A percentile compares a stretch with the other conserved stretches of the same genome.
Evolutionary conservation across 1,140 invertebrate species (phyloP).

Genomic region (Ceratosolen solmsi): DNA sequence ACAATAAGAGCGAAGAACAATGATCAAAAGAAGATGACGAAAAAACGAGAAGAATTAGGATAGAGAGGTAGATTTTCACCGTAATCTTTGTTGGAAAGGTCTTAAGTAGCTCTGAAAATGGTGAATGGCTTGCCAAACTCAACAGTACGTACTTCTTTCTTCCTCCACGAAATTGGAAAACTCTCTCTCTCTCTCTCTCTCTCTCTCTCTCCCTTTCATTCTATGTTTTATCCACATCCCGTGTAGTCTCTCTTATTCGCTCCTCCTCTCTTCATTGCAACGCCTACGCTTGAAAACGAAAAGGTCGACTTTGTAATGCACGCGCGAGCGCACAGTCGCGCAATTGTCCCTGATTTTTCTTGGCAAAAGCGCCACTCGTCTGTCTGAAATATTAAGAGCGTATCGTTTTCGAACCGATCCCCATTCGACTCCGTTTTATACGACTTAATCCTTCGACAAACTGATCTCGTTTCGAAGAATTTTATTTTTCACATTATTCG

Average conservation of each 20-base stretch:
- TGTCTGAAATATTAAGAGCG: conserved; percentile 28
- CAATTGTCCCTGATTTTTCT: conserved; percentile 38
- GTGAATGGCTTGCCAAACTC: conserved; percentile 37
- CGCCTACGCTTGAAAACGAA: background rate
- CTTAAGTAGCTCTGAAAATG: conserved; percentile 37
- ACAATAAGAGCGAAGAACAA: conserved; percentile 4
- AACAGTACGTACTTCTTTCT: background rate
- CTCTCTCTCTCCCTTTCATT: background rate
- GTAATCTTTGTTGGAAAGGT: conserved; percentile 18
- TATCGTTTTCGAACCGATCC: conserved; percentile 8
- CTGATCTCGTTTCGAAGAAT: conserved; percentile 5
- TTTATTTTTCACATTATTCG: conserved; percentile 3
- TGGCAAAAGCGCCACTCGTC: conserved; percentile 26
- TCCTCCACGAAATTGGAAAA: conserved; percentile 20
- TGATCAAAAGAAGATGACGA: background rate
- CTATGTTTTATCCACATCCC: too few species aligned
- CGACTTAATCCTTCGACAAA: conserved; percentile 17
- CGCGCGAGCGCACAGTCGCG: conserved; percentile 9
- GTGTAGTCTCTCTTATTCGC: background rate
- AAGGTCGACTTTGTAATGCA: conserved; percentile 34
- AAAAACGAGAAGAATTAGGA: conserved; percentile 4
- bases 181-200: background rate
- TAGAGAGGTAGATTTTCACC: conserved; percentile 17
- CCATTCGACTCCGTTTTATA: background rate
- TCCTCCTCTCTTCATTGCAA: conserved; percentile 19